Percentiles rank a stretch among this genome's conserved stretches.
phyloP scores from a whole-genome alignment of 2,888 invertebrate species.

The Petrolisthes manimaculis region DNA sequence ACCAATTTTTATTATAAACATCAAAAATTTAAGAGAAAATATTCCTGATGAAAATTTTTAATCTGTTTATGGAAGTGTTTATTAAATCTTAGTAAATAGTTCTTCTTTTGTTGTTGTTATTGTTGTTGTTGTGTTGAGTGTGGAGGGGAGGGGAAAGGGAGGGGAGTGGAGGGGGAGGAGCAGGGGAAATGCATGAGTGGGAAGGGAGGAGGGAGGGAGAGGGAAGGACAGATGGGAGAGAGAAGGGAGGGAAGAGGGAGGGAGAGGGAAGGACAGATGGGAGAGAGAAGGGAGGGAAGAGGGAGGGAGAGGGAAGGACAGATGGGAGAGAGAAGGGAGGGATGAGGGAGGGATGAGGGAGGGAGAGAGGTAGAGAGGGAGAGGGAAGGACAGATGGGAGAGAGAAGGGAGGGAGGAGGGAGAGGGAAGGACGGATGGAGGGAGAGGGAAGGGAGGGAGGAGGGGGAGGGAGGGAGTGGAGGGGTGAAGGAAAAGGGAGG shows the following conservation, averaged over 20 bases:
- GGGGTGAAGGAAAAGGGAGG: background rate
- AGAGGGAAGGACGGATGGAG: background rate
- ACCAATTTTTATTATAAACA: no score
- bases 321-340: background rate
- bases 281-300: background rate
- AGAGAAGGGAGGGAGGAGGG: background rate
- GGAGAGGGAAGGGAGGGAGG: background rate
- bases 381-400: no score
- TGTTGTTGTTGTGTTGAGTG: no score
- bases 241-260: background rate
- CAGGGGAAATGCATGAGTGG: no score
- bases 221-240: background rate
- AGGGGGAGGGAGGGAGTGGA: background rate
- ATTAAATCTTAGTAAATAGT: no score
- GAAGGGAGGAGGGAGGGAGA: no score
- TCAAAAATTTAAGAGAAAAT: no score
- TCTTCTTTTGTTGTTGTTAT: no score
- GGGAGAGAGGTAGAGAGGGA: background rate
- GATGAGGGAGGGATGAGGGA: background rate
- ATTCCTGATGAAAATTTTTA: no score
- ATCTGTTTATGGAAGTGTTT: no score
- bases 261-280: background rate
- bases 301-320: background rate
- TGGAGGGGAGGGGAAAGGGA: no score
- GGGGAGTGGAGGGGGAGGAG: no score